Conservation (phyloP, 2,888 invertebrate genomes). For the Lacanobia oleracea region DNA sequence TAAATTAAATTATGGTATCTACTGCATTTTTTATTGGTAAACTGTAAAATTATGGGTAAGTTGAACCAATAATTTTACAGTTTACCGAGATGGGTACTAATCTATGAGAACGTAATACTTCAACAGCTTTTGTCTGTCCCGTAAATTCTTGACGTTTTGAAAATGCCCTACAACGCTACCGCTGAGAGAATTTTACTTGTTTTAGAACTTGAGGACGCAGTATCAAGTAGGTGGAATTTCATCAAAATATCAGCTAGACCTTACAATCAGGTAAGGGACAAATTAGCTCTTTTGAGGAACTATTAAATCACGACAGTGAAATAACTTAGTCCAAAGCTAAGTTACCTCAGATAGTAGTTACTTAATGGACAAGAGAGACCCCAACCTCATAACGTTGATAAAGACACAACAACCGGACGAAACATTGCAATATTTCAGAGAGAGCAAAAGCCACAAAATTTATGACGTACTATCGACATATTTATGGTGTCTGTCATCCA, state of each 20-base stretch:
- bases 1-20: conserved; percentile 76
- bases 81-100: too few relatives aligned
- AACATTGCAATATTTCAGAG: conserved; percentile 73
- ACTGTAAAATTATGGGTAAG: neutral
- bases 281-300: neutral
- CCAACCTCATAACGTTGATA: conserved; percentile 40
- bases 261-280: neutral
- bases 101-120: too few relatives aligned
- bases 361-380: conserved; percentile 3
- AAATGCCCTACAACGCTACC: too few relatives aligned
- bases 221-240: too few relatives aligned
- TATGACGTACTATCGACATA: conserved; percentile 84
- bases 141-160: too few relatives aligned
- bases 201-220: too few relatives aligned
- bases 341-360: neutral
- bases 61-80: too few relatives aligned
- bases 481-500: conserved; percentile 87
- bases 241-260: too few relatives aligned
- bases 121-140: too few relatives aligned
- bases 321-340: conserved; percentile 5
- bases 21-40: conserved; percentile 26
- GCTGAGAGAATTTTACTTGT: too few relatives aligned
- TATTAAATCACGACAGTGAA: neutral
- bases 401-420: conserved; percentile 61
- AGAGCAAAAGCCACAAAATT: conserved; percentile 77